Conservation (phyloP, 1,140 invertebrate genomes). For the Drosophila pallidifrons region DNA sequence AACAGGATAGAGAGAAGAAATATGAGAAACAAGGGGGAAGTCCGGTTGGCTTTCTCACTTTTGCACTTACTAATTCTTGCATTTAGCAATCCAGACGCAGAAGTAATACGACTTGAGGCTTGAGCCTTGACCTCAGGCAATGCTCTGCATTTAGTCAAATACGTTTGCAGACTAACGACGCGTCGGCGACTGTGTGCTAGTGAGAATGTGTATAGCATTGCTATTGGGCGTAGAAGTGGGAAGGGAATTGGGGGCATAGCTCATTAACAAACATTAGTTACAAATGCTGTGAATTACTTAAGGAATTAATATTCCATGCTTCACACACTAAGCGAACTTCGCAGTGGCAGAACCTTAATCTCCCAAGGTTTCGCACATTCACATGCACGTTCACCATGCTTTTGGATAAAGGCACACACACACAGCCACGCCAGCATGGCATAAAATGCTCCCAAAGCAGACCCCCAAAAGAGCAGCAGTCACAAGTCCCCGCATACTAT, state of each 20-base stretch:
- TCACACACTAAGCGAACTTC: constrained; percentile 52
- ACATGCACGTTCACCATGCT: constrained; percentile 9
- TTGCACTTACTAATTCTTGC: constrained; percentile 73
- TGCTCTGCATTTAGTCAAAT: constrained; percentile 49
- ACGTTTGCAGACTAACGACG: constrained; percentile 5
- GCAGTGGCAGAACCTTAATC: constrained; percentile 56
- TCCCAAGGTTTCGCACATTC: constrained; percentile 50
- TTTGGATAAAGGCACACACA: constrained; percentile 11
- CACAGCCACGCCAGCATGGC: constrained; percentile 23
- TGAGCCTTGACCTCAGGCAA: constrained; percentile 67
- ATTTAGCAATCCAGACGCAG: constrained; percentile 66
- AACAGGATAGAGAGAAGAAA: not conserved
- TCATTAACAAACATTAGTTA: constrained; percentile 84
- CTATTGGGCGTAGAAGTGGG: not conserved
- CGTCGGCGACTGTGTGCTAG: no score
- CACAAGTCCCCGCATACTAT: constrained; percentile 24
- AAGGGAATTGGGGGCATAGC: constrained; percentile 45
- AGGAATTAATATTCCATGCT: constrained; percentile 81
- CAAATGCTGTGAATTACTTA: constrained; percentile 84
- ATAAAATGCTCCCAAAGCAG: not conserved
- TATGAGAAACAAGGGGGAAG: not conserved
- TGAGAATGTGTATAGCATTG: not conserved
- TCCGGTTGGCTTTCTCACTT: constrained; percentile 61
- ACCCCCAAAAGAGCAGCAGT: constrained; percentile 21
- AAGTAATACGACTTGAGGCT: constrained; percentile 52